A percentile compares a stretch with the other conserved stretches of the same genome.
These are phyloP conservation scores for Ganaspis brasiliensis DNA, from an alignment of 2,888 invertebrate genomes.

Conservation along the genomic window DNA sequence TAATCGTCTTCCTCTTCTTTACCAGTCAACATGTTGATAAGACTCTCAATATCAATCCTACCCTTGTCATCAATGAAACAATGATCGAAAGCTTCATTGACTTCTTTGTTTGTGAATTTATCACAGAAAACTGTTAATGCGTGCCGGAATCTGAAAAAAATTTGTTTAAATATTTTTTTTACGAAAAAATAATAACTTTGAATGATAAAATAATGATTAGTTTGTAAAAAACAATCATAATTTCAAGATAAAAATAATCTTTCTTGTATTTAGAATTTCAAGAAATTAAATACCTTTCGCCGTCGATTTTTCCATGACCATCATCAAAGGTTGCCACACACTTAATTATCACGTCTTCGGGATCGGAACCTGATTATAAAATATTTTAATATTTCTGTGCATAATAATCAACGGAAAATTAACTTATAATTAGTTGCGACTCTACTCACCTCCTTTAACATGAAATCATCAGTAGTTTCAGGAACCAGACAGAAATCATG, in stretches of 20 bases:
- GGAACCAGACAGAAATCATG: background rate
- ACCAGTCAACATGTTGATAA: conserved; percentile 94
- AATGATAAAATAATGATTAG: too few relatives aligned
- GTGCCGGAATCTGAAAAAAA: conserved; percentile 87
- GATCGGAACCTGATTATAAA: conserved; percentile 85
- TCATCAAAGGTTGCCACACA: conserved; percentile 95
- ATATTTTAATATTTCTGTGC: background rate
- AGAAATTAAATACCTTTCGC: conserved; percentile 54
- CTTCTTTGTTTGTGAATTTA: conserved; percentile 93
- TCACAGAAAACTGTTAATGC: conserved; percentile 97
- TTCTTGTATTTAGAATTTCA: too few relatives aligned
- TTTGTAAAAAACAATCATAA: too few relatives aligned
- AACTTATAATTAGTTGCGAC: too few relatives aligned
- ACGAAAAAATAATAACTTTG: too few relatives aligned
- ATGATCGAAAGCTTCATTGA: conserved; percentile 95
- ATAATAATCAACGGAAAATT: background rate
- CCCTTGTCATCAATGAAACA: conserved; percentile 95
- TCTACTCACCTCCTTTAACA: conserved; percentile 26
- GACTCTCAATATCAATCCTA: conserved; percentile 92
- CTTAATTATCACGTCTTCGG: conserved; percentile 94
- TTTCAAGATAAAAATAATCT: too few relatives aligned
- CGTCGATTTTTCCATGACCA: conserved; percentile 64
- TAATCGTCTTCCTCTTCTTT: conserved; percentile 91
- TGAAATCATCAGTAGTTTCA: background rate
- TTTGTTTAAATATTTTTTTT: conserved; percentile 54